Evolutionary conservation across 1,140 invertebrate species (phyloP), one percentile per base, ranked within the genome.

Genomic region (Pectinophora gossypiella): DNA sequence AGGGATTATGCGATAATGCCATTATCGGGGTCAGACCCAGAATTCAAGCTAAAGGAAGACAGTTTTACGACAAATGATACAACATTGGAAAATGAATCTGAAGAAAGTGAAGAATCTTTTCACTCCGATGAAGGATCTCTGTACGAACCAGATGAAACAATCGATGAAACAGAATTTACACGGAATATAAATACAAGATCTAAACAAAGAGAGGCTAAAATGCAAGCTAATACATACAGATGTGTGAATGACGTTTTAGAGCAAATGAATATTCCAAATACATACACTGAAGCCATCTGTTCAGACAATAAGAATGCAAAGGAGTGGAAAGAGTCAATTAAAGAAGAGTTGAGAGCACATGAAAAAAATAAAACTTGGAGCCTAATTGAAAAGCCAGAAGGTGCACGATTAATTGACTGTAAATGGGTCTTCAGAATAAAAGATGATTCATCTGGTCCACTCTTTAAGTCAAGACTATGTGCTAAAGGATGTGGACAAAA

Each of bases 401-500:
- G 4, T 15, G n/a, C 4, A 3, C 4, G n/a, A 38, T 3, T 38
- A 6, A 10, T 38, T 7, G 3, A 3, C 6, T 44, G 42, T 44
- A 15, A 12, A 19, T 19, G 36, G 16, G 20, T 44, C 7, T 38
- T 6, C 5, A 6, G 18, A 44, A 21, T 19, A 6, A 19, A 19
- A 7, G 3, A 16, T 44, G 16, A 19, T 6, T 5, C 3, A 3
- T 6, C 5, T 44, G 15, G n/a, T 12, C 42, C 19, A 0, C 42
- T 45, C 13, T 19, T 5, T 9, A 75, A 70, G 49, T 74, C 77
- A 9, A 50, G 75, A 42, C 55, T 86, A 16, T 61, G 73, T 0
- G 56, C 56, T 16, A 75, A 72, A 60, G 68, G 68, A 12, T 78
- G 48, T 51, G 57, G 49, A 38, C 66, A 77, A 53, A 64, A 48